Evolutionary conservation across 2,797 vertebrate species (phyloP).

Genomic region (Enteromius anoplus): DNA sequence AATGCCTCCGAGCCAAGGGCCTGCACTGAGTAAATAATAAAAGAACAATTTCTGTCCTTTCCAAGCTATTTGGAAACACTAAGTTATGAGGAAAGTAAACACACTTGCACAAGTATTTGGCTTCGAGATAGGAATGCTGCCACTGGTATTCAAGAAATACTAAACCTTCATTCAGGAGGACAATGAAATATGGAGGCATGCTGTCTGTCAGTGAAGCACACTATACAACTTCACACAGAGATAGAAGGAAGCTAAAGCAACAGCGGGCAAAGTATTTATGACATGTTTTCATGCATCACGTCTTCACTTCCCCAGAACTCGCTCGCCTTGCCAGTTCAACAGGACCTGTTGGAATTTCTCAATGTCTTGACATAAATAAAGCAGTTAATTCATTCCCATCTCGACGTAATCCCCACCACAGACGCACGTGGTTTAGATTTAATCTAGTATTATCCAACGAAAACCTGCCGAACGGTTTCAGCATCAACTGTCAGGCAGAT

Average conservation of each 20-base stretch:
- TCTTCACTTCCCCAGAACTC: slow-evolving; percentile 29
- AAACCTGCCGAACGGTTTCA: slow-evolving; percentile 29
- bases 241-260: neutral
- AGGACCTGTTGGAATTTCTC: slow-evolving; percentile 37
- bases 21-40: neutral
- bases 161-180: neutral
- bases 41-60: neutral
- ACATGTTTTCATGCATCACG: neutral
- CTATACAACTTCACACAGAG: neutral
- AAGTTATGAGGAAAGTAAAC: slow-evolving; percentile 9
- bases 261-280: neutral
- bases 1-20: neutral
- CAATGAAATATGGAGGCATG: neutral
- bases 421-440: slow-evolving; percentile 37
- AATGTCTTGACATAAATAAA: slow-evolving; percentile 20
- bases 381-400: slow-evolving; percentile 17
- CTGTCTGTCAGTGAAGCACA: neutral
- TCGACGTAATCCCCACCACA: slow-evolving; percentile 1
- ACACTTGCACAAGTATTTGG: slow-evolving; percentile 18
- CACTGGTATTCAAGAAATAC: slow-evolving; percentile 20
- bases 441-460: slow-evolving; percentile 44
- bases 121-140: neutral
- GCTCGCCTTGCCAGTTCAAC: slow-evolving; percentile 41
- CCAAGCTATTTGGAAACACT: slow-evolving; percentile 1
- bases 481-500: slow-evolving; percentile 18